Base-by-base conservation (phyloP, 2,113 vertebrate species). In the Madoqua kirkii region DNA sequence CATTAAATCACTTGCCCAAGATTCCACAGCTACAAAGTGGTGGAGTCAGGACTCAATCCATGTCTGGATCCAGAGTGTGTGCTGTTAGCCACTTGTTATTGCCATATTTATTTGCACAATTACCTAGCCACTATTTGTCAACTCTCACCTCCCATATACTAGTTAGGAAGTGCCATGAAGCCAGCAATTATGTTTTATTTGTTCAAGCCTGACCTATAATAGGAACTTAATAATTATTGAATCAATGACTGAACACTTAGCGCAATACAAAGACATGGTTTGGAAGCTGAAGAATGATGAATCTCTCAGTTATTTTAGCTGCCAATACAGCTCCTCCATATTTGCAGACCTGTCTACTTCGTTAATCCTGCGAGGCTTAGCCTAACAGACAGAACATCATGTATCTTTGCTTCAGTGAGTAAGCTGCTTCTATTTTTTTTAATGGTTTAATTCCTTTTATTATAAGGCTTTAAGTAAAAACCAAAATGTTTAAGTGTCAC, bases 221-320 rank as follows among this genome's bases (percentile, higher is more conserved):
- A 93, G 55, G 67, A 88, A 95, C 11, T 97, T 89, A 91, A 91
- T 92, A 97, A 92, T 97, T 81, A 98, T 52, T 95, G 76, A 96
- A 97, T 91, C 85, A 96, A 92, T 97, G 93, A 67, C 79, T 25
- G 27, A 96, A 84, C 36, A 62, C 86, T 94, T 74, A 94, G 55
- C 45, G 71, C 91, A 83, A 86, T 89, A 95, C 84, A 96, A 93
- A 95, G 71, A 91, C 40, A 52, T 4, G 16, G 52, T 45, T 59
- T 71, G 54, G 40, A 89, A 76, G 87, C 87, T 93, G 62, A 91
- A 89, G 29, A 78, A 11, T 54, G 52, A 19, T 59, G 31, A 25
- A 45, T 60, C 21, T 27, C 36, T 60, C 45, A 40, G 62, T 43
- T 45, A 19, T 82, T 33, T 86, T 12, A 96, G 48, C 64, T 5